A percentile compares a stretch with the other conserved stretches of the same genome.
phyloP scores from a whole-genome alignment of 2,888 invertebrate genomes.

The Cephus rjabovi region DNA sequence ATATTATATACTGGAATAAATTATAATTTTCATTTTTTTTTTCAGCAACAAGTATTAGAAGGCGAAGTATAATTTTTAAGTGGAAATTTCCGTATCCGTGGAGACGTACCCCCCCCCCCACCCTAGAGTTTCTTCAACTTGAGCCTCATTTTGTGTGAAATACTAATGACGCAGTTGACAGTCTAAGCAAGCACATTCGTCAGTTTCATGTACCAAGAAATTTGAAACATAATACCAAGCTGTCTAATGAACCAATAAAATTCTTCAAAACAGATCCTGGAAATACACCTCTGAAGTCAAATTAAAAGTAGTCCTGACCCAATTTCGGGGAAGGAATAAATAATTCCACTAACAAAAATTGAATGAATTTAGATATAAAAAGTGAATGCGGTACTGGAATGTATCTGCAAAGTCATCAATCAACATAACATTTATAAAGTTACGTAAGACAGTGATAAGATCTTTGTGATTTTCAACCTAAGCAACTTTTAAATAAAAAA shows the following conservation, averaged over 20 bases:
- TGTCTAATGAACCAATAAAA: background rate
- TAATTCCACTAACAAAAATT: background rate
- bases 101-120: background rate
- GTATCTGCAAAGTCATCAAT: background rate
- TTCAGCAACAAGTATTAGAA: background rate
- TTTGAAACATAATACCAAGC: background rate
- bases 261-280: background rate
- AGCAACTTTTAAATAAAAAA: background rate
- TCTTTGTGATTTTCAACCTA: background rate
- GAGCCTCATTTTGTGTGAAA: background rate
- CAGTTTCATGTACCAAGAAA: background rate
- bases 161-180: background rate
- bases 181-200: background rate
- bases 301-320: background rate
- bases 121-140: background rate
- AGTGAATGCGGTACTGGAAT: background rate
- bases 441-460: background rate
- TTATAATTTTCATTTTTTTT: background rate
- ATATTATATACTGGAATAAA: background rate
- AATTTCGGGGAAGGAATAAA: background rate
- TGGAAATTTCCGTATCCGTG: background rate
- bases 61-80: background rate
- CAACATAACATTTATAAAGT: background rate
- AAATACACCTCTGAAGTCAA: background rate
- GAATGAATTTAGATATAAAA: background rate